phyloP scores from a whole-genome alignment of 2,797 vertebrate genomes.

The Spea hammondii region DNA sequence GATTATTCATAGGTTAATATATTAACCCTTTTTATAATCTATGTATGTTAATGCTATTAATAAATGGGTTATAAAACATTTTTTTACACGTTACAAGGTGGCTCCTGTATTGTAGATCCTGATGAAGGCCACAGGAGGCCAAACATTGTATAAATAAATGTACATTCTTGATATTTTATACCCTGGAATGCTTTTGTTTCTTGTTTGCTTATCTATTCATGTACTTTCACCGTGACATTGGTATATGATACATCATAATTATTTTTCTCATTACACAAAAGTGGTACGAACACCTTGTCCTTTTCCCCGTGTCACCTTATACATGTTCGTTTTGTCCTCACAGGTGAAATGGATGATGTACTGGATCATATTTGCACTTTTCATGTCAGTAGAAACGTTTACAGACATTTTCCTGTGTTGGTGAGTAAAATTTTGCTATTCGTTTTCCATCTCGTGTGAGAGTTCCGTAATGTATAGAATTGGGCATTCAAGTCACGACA shows the following conservation, averaged over 20 bases:
- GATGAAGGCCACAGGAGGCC: neutral
- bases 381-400: conserved; percentile 91
- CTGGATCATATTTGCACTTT: conserved; percentile 99
- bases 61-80: no score
- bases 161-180: neutral
- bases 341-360: conserved; percentile 99
- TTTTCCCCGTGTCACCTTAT: neutral
- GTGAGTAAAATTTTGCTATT: conserved; percentile 69
- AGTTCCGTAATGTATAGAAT: no score
- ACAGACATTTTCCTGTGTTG: conserved; percentile 97
- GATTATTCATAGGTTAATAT: no score
- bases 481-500: no score
- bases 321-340: conserved; percentile 46
- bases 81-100: no score
- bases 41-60: no score
- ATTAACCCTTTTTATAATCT: no score
- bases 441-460: neutral
- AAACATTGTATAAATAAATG: neutral
- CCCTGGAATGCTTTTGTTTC: neutral
- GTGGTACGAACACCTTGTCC: neutral
- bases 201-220: neutral
- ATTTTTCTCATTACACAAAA: neutral
- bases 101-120: neutral
- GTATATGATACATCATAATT: neutral
- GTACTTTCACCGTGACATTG: neutral